Conservation (phyloP, 2,113 vertebrate species). For the Entelurus aequoreus region DNA sequence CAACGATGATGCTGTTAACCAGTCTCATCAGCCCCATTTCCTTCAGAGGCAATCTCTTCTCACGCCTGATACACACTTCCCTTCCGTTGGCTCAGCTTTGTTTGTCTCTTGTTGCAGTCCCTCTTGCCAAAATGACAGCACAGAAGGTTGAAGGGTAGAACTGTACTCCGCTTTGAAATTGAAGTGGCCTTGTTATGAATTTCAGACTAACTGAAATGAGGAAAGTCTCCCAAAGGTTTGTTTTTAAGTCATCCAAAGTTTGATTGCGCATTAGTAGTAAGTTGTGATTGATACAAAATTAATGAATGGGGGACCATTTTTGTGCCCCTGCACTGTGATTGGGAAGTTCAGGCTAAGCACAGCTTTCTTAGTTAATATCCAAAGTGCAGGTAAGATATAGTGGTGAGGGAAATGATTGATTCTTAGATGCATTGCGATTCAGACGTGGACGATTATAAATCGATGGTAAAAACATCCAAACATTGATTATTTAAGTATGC, state of each 20-base stretch:
- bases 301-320: too few relatives aligned
- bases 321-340: too few relatives aligned
- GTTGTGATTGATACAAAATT: too few relatives aligned
- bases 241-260: background rate
- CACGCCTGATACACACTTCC: constrained; percentile 32
- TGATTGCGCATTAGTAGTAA: too few relatives aligned
- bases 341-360: too few relatives aligned
- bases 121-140: constrained; percentile 40
- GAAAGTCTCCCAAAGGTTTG: background rate
- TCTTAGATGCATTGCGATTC: too few relatives aligned
- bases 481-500: too few relatives aligned
- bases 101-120: constrained; percentile 14
- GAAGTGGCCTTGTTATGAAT: constrained; percentile 45
- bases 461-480: too few relatives aligned
- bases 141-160: constrained; percentile 34
- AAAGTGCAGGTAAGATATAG: too few relatives aligned
- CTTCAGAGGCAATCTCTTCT: constrained; percentile 21
- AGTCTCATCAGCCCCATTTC: constrained; percentile 30
- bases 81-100: constrained; percentile 27
- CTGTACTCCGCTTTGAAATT: constrained; percentile 54
- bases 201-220: constrained; percentile 25
- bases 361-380: too few relatives aligned
- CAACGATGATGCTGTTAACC: constrained; percentile 29
- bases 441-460: too few relatives aligned
- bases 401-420: too few relatives aligned